Conservation (phyloP, 2,113 vertebrate genomes). For the Brienomyrus brachyistius region DNA sequence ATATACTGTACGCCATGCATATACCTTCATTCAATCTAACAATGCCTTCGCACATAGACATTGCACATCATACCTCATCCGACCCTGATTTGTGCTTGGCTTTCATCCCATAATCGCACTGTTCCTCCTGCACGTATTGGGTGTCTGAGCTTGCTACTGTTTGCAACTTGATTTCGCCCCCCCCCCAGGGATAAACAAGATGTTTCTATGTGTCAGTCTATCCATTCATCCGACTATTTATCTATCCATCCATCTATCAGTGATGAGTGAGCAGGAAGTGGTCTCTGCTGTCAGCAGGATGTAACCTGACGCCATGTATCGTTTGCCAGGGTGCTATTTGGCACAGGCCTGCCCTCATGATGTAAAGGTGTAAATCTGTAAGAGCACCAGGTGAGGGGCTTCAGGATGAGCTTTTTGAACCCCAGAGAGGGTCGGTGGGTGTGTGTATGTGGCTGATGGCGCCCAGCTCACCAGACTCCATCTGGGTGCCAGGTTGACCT, state of each 20-base stretch:
- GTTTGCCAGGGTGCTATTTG: not conserved
- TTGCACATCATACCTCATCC: not conserved
- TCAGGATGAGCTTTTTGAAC: not conserved
- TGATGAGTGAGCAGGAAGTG: not conserved
- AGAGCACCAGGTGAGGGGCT: not conserved
- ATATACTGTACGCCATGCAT: not conserved
- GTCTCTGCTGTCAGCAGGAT: not conserved
- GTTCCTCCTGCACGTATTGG: not conserved
- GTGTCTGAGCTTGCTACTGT: not conserved
- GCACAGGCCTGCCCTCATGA: not conserved
- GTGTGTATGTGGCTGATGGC: not conserved
- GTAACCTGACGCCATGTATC: not conserved
- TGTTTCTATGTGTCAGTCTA: not conserved
- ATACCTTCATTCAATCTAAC: not conserved
- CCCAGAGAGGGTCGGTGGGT: not conserved
- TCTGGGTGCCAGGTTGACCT: slow-evolving; percentile 49
- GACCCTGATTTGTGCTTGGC: not conserved
- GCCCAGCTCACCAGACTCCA: slow-evolving; percentile 26
- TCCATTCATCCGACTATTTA: not conserved
- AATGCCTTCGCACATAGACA: not conserved
- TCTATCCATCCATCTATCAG: not conserved
- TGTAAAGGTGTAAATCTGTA: not conserved
- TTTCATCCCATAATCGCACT: not conserved
- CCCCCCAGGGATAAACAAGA: not conserved
- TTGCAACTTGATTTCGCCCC: not conserved